Evolutionary conservation across 1,140 invertebrate species (phyloP).

Genomic region (Trissolcus basalis): DNA sequence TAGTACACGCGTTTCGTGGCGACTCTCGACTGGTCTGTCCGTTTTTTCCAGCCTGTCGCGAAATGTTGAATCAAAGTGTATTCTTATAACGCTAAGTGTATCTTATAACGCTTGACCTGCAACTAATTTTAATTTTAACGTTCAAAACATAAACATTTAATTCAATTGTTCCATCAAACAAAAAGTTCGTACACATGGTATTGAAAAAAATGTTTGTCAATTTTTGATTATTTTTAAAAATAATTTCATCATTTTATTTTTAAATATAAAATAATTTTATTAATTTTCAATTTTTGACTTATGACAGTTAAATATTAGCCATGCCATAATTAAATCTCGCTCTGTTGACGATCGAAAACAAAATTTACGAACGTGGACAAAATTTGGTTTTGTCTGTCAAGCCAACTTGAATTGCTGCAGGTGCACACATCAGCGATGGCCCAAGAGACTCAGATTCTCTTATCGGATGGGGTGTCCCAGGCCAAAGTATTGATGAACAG

Average conservation of each 20-base stretch:
- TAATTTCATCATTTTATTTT: no score
- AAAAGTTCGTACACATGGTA: no score
- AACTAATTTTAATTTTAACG: no score
- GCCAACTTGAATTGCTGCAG: conserved; percentile 70
- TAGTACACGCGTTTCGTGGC: conserved; percentile 5
- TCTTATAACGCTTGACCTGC: neutral
- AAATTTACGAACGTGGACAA: conserved; percentile 69
- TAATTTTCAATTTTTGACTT: no score
- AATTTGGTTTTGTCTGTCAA: conserved; percentile 69
- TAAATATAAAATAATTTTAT: no score
- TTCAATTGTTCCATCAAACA: no score
- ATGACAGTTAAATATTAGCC: conserved; percentile 53
- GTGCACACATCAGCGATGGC: conserved; percentile 67
- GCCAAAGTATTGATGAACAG: conserved; percentile 64
- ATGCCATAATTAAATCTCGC: conserved; percentile 17
- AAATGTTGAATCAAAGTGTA: conserved; percentile 20
- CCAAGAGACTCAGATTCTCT: conserved; percentile 71
- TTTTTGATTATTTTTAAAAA: no score
- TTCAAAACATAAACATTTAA: no score
- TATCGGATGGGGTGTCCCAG: conserved; percentile 64
- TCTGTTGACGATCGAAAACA: conserved; percentile 2
- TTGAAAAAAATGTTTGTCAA: no score
- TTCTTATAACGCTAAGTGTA: conserved; percentile 9
- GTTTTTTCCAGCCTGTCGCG: conserved; percentile 18
- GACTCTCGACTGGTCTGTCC: conserved; percentile 9